A percentile compares a stretch with the other conserved stretches of the same genome.
Conservation (phyloP, 2,797 vertebrate genomes). For the Urophycis tenuis region DNA sequence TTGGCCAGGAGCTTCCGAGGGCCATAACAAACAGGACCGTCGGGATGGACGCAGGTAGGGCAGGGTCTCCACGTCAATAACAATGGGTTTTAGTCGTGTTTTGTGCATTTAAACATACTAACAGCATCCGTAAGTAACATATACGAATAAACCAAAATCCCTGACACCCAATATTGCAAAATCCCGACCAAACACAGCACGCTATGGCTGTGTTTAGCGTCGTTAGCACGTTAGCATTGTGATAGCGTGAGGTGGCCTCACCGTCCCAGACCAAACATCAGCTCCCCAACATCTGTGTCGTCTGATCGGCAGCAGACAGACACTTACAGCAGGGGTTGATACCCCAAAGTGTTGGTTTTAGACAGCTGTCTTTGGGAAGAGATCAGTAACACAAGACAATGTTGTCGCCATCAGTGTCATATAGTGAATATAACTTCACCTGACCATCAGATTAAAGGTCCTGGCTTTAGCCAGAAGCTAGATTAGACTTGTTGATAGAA, state of each 20-base stretch:
- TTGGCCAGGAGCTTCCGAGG: slow-evolving; percentile 54
- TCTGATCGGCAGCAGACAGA: neutral
- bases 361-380: neutral
- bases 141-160: neutral
- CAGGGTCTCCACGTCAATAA: slow-evolving; percentile 24
- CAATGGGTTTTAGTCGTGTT: neutral
- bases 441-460: neutral
- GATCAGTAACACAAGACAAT: neutral
- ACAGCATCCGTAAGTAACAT: neutral
- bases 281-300: neutral
- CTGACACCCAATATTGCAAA: neutral
- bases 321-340: neutral
- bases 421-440: neutral
- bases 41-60: slow-evolving; percentile 80
- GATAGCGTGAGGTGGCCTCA: neutral
- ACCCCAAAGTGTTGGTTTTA: neutral
- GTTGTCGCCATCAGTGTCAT: neutral
- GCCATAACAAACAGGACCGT: slow-evolving; percentile 70
- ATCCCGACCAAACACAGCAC: slow-evolving; percentile 11
- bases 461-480: neutral
- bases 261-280: neutral
- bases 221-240: slow-evolving; percentile 23
- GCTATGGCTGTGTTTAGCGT: slow-evolving; percentile 37
- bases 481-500: neutral
- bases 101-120: neutral